A percentile compares a stretch with the other conserved stretches of the same genome.
Conservation (phyloP, 2,113 vertebrate genomes). For the Datnioides undecimradiatus region DNA sequence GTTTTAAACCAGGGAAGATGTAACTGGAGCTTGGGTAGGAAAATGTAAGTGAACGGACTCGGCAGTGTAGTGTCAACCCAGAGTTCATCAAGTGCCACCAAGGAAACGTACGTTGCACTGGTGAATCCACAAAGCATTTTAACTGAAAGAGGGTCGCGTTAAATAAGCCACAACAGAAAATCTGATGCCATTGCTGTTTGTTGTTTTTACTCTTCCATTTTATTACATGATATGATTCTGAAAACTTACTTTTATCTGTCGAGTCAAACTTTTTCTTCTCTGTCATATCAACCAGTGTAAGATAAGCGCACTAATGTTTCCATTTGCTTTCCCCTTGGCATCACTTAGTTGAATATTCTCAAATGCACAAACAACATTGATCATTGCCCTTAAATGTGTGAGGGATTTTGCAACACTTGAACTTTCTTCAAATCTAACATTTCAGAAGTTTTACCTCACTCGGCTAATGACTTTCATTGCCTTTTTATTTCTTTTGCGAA, state of each 20-base stretch:
- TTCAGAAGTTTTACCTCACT: constrained; percentile 69
- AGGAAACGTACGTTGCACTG: constrained; percentile 40
- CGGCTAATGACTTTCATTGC: constrained; percentile 47
- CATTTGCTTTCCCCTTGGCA: not conserved
- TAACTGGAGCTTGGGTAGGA: constrained; percentile 27
- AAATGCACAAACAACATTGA: constrained; percentile 64
- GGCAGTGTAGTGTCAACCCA: constrained; percentile 37
- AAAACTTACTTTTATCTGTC: constrained; percentile 24
- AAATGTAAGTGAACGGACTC: constrained; percentile 22
- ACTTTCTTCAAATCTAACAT: constrained; percentile 55
- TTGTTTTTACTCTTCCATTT: constrained; percentile 29
- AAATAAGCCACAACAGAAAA: constrained; percentile 32
- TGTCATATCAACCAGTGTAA: constrained; percentile 28
- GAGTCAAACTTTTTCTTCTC: constrained; percentile 5
- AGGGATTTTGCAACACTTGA: constrained; percentile 61
- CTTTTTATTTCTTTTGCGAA: constrained; percentile 43
- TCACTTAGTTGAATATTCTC: constrained; percentile 32
- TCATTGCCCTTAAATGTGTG: constrained; percentile 27
- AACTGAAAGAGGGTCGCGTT: not conserved
- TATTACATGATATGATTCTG: constrained; percentile 5
- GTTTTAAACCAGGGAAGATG: constrained; percentile 35
- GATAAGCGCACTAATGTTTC: constrained; percentile 44
- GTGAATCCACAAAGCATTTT: constrained; percentile 47
- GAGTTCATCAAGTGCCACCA: constrained; percentile 64
- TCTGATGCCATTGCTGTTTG: constrained; percentile 59